Evolutionary conservation across 2,113 vertebrate species (phyloP).

Genomic region (Stegostoma tigrinum): DNA sequence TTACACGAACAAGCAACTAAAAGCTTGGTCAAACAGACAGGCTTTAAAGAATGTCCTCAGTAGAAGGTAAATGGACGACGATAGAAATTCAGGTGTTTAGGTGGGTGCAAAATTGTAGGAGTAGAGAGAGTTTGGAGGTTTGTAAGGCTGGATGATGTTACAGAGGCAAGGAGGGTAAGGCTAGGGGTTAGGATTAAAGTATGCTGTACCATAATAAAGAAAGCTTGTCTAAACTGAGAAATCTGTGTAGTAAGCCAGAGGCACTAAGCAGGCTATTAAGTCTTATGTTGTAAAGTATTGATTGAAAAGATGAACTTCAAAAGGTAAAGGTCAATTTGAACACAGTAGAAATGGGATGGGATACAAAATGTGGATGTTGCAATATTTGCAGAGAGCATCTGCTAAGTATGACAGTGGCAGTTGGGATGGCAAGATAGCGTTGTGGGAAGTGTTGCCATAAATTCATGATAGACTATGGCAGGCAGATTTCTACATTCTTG

Average conservation of each 20-base stretch:
- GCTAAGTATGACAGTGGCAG: background rate
- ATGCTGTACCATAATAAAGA: background rate
- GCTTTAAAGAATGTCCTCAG: background rate
- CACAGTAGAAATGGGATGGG: background rate
- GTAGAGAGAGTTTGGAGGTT: background rate
- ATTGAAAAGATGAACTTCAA: background rate
- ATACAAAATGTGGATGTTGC: background rate
- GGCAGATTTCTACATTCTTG: background rate
- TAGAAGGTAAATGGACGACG: background rate
- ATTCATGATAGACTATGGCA: no score
- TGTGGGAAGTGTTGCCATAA: no score
- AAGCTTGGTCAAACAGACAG: background rate
- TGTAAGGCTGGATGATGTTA: no score
- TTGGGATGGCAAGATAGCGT: no score
- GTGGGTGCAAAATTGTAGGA: background rate
- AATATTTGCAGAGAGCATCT: background rate
- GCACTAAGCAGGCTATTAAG: background rate
- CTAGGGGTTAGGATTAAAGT: no score
- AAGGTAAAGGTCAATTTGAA: background rate
- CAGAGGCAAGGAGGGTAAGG: no score
- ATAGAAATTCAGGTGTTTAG: background rate
- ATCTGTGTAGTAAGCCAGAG: background rate
- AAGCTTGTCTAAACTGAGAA: background rate
- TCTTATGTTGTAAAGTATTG: background rate
- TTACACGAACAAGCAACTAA: background rate